phyloP scores from a whole-genome alignment of 2,888 invertebrate genomes.

The Eledona agricola region DNA sequence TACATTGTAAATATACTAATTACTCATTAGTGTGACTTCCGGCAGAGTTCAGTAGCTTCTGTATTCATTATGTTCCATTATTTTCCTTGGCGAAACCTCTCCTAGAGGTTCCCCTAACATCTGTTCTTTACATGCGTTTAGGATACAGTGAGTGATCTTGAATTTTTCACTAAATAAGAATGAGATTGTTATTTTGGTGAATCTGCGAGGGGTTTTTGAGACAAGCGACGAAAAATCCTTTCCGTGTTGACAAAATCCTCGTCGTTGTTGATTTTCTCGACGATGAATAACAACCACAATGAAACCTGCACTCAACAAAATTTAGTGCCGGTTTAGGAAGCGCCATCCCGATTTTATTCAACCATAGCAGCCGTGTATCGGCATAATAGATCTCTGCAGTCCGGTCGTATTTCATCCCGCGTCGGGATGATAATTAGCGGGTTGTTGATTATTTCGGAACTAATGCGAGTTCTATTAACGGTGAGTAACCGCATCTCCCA shows the following conservation, averaged over 20 bases:
- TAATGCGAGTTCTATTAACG: conserved; percentile 25
- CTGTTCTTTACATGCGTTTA: too few species aligned
- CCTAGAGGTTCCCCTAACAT: too few species aligned
- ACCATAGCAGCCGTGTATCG: background rate
- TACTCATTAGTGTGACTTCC: too few species aligned
- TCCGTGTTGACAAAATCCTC: background rate
- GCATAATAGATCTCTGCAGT: conserved; percentile 4
- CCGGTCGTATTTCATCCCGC: conserved; percentile 12
- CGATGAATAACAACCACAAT: conserved; percentile 1
- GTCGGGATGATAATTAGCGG: conserved; percentile 19
- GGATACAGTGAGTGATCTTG: too few species aligned
- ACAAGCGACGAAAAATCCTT: too few species aligned
- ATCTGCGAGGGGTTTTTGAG: too few species aligned
- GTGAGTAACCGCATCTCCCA: conserved; percentile 18
- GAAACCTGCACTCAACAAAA: conserved; percentile 3
- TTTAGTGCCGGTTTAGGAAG: conserved; percentile 1
- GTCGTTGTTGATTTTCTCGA: background rate
- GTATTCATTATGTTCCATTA: too few species aligned
- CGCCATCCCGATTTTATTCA: conserved; percentile 1
- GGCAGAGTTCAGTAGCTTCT: too few species aligned
- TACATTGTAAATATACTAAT: too few species aligned
- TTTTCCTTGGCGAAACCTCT: too few species aligned
- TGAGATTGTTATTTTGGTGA: too few species aligned
- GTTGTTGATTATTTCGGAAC: conserved; percentile 29
- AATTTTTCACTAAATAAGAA: too few species aligned